Evolutionary conservation across 2,797 vertebrate genomes (phyloP), one percentile per base, ranked within the genome.

Genomic region (Propithecus deckenii): DNA sequence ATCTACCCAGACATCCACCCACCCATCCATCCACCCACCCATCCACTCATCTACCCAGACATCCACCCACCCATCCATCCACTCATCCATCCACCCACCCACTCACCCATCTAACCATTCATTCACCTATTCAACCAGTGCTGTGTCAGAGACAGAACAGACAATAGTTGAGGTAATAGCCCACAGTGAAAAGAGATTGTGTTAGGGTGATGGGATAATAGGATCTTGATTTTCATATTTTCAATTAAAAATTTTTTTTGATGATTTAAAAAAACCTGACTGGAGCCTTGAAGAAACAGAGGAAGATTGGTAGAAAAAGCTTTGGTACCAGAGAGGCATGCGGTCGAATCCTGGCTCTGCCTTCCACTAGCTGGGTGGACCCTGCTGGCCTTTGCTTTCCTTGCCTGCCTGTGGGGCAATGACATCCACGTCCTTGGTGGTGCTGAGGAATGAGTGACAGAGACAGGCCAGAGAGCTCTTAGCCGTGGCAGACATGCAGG

Each of bases 351-450:
- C 57, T n/a, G 50, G 30, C 12, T 55, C 50, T 32, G 55, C 48
- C n/a, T 10, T 35, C 30, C 4, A 10, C 63, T 4, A 0, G 22
- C 18, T 6, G 25, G 22, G 13, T 0, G 4, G 43, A 14, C 1
- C 14, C 23, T 17, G 41, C 3, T 5, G 20, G 4, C 30, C 48
- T 35, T 35, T 41, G 6, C 1, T 52, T 79, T 35, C 35, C 22
- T 59, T 3, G 3, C 63, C n/a, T 25, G 10, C 22, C 20, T 17
- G 5, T 13, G 30, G 50, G 50, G 52, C 38, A 67, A 15, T 17
- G 12, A 8, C 2, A 2, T 28, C 38, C 6, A 28, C 23, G 13
- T 72, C 32, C 63, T 43, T 2, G n/a, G 30, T 13, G 9, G 30
- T 3, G 4, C 8, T 7, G 22, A 25, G 23, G 11, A 41, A 46